phyloP scores from a whole-genome alignment of 2,888 invertebrate genomes.

The Dryobota labecula region DNA sequence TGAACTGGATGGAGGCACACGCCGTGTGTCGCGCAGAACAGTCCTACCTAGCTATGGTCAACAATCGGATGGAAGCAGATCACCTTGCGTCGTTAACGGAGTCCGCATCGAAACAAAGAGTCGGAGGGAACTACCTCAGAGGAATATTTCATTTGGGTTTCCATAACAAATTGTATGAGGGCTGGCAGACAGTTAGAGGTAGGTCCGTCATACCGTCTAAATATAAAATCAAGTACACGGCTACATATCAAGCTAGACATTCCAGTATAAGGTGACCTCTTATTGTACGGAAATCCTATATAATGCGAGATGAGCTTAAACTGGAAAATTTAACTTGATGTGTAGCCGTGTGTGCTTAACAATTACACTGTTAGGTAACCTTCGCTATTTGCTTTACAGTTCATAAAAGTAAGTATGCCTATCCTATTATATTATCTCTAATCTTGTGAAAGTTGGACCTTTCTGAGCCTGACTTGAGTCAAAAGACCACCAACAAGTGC shows the following conservation, averaged over 20 bases:
- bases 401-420: not conserved
- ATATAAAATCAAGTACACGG: too few species aligned
- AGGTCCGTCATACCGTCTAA: not conserved
- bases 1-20: slow-evolving; percentile 79
- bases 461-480: not conserved
- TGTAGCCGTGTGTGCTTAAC: too few species aligned
- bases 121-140: slow-evolving; percentile 35
- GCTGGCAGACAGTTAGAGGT: slow-evolving; percentile 77
- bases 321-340: too few species aligned
- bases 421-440: too few species aligned
- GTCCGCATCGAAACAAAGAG: slow-evolving; percentile 9
- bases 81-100: slow-evolving; percentile 33
- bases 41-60: slow-evolving; percentile 74
- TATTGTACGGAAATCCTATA: too few species aligned
- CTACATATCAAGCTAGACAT: too few species aligned
- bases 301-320: too few species aligned
- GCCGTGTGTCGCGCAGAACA: slow-evolving; percentile 69
- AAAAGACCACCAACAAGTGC: not conserved
- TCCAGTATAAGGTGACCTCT: too few species aligned
- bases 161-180: slow-evolving; percentile 61
- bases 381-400: not conserved
- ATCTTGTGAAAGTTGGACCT: not conserved
- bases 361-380: too few species aligned
- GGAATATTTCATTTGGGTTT: slow-evolving; percentile 70
- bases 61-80: slow-evolving; percentile 61